Percentiles rank a stretch among this genome's conserved stretches.
Evolutionary conservation across 2,797 vertebrate genomes (phyloP).

Genomic region (Chelon auratus): DNA sequence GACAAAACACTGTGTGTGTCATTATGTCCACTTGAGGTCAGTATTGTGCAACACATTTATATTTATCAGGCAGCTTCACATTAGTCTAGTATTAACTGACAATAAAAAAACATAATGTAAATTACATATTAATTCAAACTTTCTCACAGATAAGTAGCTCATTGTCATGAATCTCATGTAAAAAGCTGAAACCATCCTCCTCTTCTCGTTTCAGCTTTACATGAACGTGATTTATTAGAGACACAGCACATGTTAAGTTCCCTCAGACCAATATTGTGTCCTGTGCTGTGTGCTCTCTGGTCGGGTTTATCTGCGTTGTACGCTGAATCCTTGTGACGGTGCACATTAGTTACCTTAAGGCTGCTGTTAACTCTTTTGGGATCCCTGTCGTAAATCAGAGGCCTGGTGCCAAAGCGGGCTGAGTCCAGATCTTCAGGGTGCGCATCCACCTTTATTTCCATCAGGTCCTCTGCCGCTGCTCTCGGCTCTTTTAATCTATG

Average conservation of each 20-base stretch:
- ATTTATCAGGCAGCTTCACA: not conserved
- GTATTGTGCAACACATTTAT: conserved; percentile 29
- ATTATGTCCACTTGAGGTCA: conserved; percentile 61
- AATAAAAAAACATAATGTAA: not conserved
- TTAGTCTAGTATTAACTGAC: not conserved
- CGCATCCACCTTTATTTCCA: conserved; percentile 52
- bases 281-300: conserved; percentile 5
- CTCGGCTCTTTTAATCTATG: conserved; percentile 22
- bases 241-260: too few relatives aligned
- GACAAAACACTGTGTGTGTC: conserved; percentile 5
- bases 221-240: too few relatives aligned
- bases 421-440: conserved; percentile 40
- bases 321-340: conserved; percentile 3
- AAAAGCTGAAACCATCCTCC: too few relatives aligned
- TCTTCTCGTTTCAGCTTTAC: too few relatives aligned
- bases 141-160: not conserved
- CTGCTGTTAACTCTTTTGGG: conserved; percentile 65
- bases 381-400: conserved; percentile 61
- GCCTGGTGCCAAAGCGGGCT: conserved; percentile 11
- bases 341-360: conserved; percentile 67
- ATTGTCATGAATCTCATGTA: too few relatives aligned
- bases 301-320: not conserved
- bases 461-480: conserved; percentile 23
- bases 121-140: not conserved
- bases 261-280: too few relatives aligned